Conservation (phyloP, 1,140 invertebrate genomes). For the Psix sp. region DNA sequence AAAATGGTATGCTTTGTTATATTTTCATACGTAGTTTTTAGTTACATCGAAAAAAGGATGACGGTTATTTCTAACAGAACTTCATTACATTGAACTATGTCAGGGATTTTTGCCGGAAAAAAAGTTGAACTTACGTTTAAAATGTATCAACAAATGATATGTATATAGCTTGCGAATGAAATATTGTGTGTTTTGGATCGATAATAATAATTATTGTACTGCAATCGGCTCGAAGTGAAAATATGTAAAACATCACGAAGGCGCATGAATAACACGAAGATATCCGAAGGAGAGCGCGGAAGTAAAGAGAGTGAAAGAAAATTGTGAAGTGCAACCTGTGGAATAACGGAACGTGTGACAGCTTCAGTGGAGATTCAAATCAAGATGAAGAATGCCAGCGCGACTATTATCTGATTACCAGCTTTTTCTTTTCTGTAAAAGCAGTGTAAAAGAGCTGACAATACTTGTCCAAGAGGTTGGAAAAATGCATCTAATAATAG, state of each 20-base stretch:
- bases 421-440: conserved; percentile 58
- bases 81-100: too few species aligned
- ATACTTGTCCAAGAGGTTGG: conserved; percentile 24
- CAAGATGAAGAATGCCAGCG: conserved; percentile 58
- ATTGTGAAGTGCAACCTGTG: conserved; percentile 53
- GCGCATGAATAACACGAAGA: conserved; percentile 36
- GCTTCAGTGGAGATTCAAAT: conserved; percentile 59
- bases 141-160: too few species aligned
- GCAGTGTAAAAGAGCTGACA: conserved; percentile 58
- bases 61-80: too few species aligned
- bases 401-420: conserved; percentile 58
- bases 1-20: too few species aligned
- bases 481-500: conserved; percentile 31
- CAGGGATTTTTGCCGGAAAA: too few species aligned
- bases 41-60: too few species aligned
- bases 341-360: conserved; percentile 62
- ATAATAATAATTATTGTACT: too few species aligned
- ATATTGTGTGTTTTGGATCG: too few species aligned
- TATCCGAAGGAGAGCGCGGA: conserved; percentile 48
- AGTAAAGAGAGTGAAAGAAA: conserved; percentile 56
- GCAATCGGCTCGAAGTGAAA: conserved; percentile 24
- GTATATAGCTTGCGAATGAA: too few species aligned
- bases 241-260: conserved; percentile 14
- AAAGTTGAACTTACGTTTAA: too few species aligned
- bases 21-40: too few species aligned